Conservation (phyloP, 1,140 invertebrate species). For the Plectrocnemia conspersa region DNA sequence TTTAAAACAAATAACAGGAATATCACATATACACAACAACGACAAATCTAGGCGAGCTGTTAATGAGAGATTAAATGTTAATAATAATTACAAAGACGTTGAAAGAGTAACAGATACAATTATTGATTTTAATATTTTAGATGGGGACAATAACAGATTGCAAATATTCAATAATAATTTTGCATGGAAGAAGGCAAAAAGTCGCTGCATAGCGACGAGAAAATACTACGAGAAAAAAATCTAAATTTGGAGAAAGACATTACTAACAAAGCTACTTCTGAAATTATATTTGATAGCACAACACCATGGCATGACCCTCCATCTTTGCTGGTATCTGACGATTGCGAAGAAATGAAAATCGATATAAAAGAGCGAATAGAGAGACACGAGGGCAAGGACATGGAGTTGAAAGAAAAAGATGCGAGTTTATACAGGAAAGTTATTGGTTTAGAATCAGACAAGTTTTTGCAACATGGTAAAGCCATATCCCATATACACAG, state of each 20-base stretch:
- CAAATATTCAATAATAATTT: too few species aligned
- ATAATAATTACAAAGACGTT: too few species aligned
- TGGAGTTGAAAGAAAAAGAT: slow-evolving; percentile 30
- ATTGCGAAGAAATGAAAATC: slow-evolving; percentile 29
- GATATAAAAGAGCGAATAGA: background rate
- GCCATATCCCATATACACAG: slow-evolving; percentile 22
- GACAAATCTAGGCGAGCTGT: slow-evolving; percentile 28
- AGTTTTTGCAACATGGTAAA: slow-evolving; percentile 2
- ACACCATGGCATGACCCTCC: slow-evolving; percentile 5
- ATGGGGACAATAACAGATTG: too few species aligned
- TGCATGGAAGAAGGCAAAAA: too few species aligned
- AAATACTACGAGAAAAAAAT: too few species aligned
- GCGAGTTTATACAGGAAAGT: slow-evolving; percentile 18
- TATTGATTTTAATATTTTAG: too few species aligned
- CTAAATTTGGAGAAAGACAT: too few species aligned
- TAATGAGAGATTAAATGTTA: too few species aligned
- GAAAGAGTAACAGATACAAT: too few species aligned
- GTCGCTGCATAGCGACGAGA: too few species aligned
- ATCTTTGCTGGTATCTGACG: slow-evolving; percentile 21
- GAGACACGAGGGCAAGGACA: slow-evolving; percentile 24
- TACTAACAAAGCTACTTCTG: slow-evolving; percentile 1
- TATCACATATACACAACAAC: slow-evolving; percentile 25
- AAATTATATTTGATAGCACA: background rate
- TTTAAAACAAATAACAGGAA: slow-evolving; percentile 2
- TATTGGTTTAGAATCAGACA: slow-evolving; percentile 10